These are phyloP conservation scores for Periphyllus acericola DNA, from an alignment of 2,888 invertebrate genomes.

Conservation along the genomic window DNA sequence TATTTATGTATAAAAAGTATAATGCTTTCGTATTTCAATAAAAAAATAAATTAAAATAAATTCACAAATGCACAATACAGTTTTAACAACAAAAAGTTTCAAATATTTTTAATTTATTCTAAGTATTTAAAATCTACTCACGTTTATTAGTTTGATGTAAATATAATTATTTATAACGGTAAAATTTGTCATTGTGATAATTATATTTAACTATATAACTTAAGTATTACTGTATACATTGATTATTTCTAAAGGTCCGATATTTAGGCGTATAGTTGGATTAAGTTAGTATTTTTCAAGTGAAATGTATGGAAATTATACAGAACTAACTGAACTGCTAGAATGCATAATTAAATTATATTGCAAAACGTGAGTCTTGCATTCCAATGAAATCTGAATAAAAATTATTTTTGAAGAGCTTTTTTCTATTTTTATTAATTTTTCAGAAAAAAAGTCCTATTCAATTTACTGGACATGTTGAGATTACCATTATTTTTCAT, in stretches of 20 bases:
- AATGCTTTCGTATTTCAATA: too few species aligned
- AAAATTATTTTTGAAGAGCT: neutral
- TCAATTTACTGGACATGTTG: neutral
- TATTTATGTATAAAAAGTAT: too few species aligned
- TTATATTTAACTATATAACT: neutral
- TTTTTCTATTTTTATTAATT: neutral
- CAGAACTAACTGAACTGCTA: neutral
- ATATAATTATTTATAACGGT: neutral
- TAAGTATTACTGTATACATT: neutral
- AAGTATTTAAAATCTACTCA: neutral
- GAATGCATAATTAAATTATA: neutral
- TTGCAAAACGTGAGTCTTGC: neutral
- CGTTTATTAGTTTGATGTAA: neutral
- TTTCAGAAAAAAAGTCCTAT: neutral
- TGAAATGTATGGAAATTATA: neutral
- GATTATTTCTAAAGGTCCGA: neutral
- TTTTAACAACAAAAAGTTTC: too few species aligned
- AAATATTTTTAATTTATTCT: neutral
- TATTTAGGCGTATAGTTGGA: neutral
- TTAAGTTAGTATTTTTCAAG: neutral
- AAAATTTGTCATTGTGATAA: too few species aligned
- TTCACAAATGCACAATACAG: too few species aligned
- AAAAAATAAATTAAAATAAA: too few species aligned
- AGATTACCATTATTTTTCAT: neutral
- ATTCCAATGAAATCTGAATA: neutral